Base-by-base conservation (phyloP, 2,797 vertebrate species). In the Chloroceryle inda region DNA sequence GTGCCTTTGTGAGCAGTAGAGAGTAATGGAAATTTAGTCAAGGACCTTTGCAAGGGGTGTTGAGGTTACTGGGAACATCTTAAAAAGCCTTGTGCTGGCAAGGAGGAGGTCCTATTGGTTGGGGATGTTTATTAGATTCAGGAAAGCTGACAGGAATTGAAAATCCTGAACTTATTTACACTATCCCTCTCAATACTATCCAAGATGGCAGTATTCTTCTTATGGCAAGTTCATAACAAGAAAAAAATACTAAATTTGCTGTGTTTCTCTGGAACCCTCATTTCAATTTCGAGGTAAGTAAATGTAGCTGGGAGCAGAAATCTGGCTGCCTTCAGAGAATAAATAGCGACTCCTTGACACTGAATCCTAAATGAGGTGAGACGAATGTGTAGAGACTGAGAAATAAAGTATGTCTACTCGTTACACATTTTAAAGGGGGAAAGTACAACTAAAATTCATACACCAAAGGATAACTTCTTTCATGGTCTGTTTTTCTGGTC, bases 211-310 rank as follows among this genome's bases (percentile, higher is more conserved):
- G 18, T 16, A 20, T 59, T 82, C 50, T 56, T 95, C 14, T 59
- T 78, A 50, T 73, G 63, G 37, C 50, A 69, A 44, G 27, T 59
- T 92, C 47, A 11, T 85, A 85, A 79, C 1, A 5, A 58, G 66
- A 12, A 44, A 68, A 84, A 69, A 33, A 16, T 8, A 35, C 76
- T 79, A 55, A 67, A 38, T 80, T 76, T 86, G 21, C 21, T 66
- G 33, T 1, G 94, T 84, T 75, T 85, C 73, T 91, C 56, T 88
- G 37, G 67, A 64, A 59, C 68, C 55, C 73, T 90, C 12, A 20
- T 84, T 77, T 88, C 79, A 58, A 69, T 95, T 96, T 91, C 29
- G 85, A 88, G 63, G 35, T 85, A 64, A 64, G 31, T 27, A 3
- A 77, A 59, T 6, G 8, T 94, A 81, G 45, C 73, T 18, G 8